These are phyloP conservation scores for Tamias sibiricus DNA, from an alignment of 2,113 vertebrate species.

Conservation along the genomic window DNA sequence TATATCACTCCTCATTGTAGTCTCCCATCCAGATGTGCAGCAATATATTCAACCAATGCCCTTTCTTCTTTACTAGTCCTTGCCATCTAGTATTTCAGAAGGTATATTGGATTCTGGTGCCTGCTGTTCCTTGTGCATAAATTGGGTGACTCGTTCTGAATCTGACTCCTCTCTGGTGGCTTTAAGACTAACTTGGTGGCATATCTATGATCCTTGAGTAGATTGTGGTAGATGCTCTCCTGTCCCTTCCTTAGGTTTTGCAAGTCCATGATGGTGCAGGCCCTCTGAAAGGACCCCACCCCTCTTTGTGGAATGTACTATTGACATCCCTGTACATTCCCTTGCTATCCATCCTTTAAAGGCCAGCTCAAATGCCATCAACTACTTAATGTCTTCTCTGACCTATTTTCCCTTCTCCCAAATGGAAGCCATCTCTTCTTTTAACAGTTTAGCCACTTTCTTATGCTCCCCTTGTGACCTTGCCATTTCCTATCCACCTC, in stretches of 20 bases:
- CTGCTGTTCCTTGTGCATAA: background rate
- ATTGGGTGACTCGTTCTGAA: background rate
- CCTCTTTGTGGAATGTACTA: background rate
- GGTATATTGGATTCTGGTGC: background rate
- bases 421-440: background rate
- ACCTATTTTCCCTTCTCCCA: background rate
- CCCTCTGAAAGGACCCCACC: background rate
- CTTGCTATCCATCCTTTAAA: background rate
- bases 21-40: background rate
- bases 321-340: background rate
- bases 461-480: background rate
- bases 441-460: background rate
- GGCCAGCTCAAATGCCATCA: background rate
- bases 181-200: background rate
- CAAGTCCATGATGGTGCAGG: background rate
- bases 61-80: background rate
- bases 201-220: background rate
- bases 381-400: background rate
- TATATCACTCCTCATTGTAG: background rate
- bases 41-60: background rate
- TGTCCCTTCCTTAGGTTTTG: background rate
- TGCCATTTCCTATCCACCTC: background rate
- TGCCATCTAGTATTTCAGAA: background rate
- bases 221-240: background rate
- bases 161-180: background rate